phyloP scores from a whole-genome alignment of 2,888 invertebrate genomes.

The Reticulitermes lucifugus region DNA sequence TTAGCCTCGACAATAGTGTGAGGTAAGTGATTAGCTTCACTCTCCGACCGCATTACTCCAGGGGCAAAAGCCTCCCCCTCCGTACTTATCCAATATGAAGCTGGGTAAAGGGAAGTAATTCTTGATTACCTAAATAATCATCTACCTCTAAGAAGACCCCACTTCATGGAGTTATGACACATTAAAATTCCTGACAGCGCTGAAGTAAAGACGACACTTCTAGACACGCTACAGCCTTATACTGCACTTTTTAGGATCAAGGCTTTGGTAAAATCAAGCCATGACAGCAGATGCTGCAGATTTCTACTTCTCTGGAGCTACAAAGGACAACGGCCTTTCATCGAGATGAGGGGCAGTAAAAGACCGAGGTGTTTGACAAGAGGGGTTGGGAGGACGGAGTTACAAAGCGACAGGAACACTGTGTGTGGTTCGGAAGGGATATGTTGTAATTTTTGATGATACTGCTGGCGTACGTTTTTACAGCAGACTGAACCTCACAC shows the following conservation, averaged over 20 bases:
- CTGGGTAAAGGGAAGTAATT: too few species aligned
- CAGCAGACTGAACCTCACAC: background rate
- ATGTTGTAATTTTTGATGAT: conserved; percentile 17
- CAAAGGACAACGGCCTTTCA: background rate
- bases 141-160: too few species aligned
- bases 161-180: too few species aligned
- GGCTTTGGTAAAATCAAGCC: too few species aligned
- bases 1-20: too few species aligned
- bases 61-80: too few species aligned
- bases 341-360: conserved; percentile 4
- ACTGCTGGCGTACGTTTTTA: conserved; percentile 16
- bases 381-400: background rate
- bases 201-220: too few species aligned
- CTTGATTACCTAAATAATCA: too few species aligned
- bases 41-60: too few species aligned
- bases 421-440: background rate
- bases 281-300: background rate
- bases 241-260: background rate
- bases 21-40: too few species aligned
- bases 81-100: too few species aligned
- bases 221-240: background rate
- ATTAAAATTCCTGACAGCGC: too few species aligned
- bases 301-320: background rate
- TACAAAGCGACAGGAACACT: conserved; percentile 12
- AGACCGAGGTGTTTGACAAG: background rate